phyloP scores from a whole-genome alignment of 1,140 invertebrate genomes.

The Nephotettix cincticeps region DNA sequence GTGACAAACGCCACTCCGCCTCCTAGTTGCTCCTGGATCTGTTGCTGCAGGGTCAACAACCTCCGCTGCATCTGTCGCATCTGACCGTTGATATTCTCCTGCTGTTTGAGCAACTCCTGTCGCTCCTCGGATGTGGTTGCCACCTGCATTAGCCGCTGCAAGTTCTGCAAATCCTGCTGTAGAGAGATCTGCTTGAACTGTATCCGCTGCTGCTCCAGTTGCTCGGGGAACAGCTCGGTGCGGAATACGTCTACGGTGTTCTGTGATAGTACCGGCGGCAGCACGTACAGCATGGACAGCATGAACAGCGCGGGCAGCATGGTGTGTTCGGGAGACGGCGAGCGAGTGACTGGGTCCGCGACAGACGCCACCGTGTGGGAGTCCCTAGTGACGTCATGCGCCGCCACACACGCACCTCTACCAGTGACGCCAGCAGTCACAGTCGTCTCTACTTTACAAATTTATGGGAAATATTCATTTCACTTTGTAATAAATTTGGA shows the following conservation, averaged over 20 bases:
- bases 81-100: conserved; percentile 27
- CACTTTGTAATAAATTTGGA: no score
- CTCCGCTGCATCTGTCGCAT: conserved; percentile 35
- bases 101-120: conserved; percentile 29
- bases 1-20: conserved; percentile 20
- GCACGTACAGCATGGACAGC: not conserved
- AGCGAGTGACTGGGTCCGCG: not conserved
- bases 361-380: not conserved
- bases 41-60: conserved; percentile 33
- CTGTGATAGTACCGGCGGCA: not conserved
- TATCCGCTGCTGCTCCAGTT: conserved; percentile 41
- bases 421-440: no score
- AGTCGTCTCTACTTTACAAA: no score
- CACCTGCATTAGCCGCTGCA: conserved; percentile 37
- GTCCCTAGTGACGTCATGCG: not conserved
- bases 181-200: conserved; percentile 37
- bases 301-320: not conserved
- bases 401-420: not conserved
- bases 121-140: conserved; percentile 4
- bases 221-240: conserved; percentile 41
- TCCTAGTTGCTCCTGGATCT: conserved; percentile 40
- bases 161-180: conserved; percentile 38
- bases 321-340: not conserved
- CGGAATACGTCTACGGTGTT: conserved; percentile 6
- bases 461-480: no score